A percentile compares a stretch with the other conserved stretches of the same genome.
Conservation (phyloP, 2,888 invertebrate genomes). For the Cephonodes hylas region DNA sequence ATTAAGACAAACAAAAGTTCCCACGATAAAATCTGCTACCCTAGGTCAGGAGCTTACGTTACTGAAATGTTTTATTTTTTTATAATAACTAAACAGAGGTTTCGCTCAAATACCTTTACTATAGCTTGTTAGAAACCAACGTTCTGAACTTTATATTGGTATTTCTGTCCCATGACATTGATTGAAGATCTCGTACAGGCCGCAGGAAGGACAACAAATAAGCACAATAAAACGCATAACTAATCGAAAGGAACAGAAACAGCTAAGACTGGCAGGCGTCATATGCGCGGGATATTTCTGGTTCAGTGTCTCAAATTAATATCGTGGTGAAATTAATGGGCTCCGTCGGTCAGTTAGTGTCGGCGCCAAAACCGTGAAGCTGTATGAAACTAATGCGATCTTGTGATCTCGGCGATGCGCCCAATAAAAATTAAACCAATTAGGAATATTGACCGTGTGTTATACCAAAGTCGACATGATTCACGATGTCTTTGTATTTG, state of each 20-base stretch:
- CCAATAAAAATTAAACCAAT: conserved; percentile 8
- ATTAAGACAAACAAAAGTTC: too few species aligned
- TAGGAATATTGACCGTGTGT: not conserved
- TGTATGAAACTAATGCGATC: not conserved
- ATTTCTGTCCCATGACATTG: too few species aligned
- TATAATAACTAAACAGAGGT: too few species aligned
- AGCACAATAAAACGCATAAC: not conserved
- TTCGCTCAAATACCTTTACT: too few species aligned
- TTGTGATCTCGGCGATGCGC: not conserved
- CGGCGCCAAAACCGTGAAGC: conserved; percentile 3
- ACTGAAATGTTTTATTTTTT: too few species aligned
- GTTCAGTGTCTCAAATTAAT: conserved; percentile 25
- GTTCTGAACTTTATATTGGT: too few species aligned
- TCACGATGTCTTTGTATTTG: not conserved
- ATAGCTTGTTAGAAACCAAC: too few species aligned
- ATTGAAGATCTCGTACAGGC: too few species aligned
- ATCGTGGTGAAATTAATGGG: conserved; percentile 16
- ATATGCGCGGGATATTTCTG: conserved; percentile 1
- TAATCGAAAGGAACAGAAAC: not conserved
- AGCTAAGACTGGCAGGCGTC: not conserved
- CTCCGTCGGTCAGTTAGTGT: not conserved
- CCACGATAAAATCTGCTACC: too few species aligned
- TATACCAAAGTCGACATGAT: not conserved
- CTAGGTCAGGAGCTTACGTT: too few species aligned
- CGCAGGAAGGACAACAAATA: not conserved